Evolutionary conservation across 1,140 invertebrate species (phyloP), one percentile per base, ranked within the genome.

Genomic region (Cotesia glomerata): DNA sequence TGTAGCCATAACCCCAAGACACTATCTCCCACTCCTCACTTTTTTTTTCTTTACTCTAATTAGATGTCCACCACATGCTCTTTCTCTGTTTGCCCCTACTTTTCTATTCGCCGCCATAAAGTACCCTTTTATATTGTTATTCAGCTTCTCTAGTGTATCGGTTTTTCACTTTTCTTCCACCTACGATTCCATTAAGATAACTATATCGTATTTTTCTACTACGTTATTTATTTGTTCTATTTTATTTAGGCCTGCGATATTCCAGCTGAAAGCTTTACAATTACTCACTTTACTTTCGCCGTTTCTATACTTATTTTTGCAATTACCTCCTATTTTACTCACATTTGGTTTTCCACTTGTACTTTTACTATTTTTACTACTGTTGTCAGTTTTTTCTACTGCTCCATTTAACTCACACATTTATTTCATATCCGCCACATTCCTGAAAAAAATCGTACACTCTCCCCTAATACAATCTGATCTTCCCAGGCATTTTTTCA

Each of bases 131-230:
- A 59, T 71, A 5, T 63, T 26, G 52, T 54, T 35, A 7, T 18
- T 32, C 45, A 73, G 26, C 34, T 45, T 65, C 5, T 39, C 59
- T 9, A 54, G 58, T 13, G 69, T 49, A n/a, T 9, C 65, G 0
- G 58, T 36, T 71, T 56, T 67, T 5, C 62, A 26, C 26, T 74
- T 59, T 14, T 73, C 26, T 7, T 64, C 67, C 5, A 74, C 9
- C 76, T 71, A 77, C n/a, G 76, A 76, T 56, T 75, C 77, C 9
- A 18, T 39, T 36, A 76, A 9, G 4, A 73, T 18, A 0, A 71
- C 35, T 14, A 72, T 36, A 32, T 76, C 61, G 18, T 18, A 68
- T 3, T 62, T 18, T 13, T 69, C 52, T 34, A 76, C 7, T 52
- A 68, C 73, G 4, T 63, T 14, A 72, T 70, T 74, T 14, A 74